These are phyloP conservation scores for Sinohyriopsis cumingii DNA, from an alignment of 2,888 invertebrate genomes.

Conservation along the genomic window DNA sequence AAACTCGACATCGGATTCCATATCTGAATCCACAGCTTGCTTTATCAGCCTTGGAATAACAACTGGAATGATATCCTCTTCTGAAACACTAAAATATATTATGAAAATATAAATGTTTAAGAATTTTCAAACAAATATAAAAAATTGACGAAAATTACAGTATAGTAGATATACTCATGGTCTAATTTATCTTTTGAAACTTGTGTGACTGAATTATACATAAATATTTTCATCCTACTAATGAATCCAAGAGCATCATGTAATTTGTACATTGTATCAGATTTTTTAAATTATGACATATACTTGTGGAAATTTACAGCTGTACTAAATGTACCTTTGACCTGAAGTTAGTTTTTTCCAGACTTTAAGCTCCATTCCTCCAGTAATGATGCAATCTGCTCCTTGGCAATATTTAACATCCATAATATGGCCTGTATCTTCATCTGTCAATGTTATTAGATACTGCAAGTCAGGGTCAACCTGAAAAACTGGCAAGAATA, in stretches of 20 bases:
- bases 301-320: background rate
- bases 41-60: constrained; percentile 29
- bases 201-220: too few relatives aligned
- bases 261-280: too few relatives aligned
- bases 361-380: constrained; percentile 58
- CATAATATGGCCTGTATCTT: constrained; percentile 57
- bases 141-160: background rate
- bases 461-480: constrained; percentile 30
- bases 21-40: constrained; percentile 38
- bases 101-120: background rate
- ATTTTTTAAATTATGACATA: too few relatives aligned
- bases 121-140: background rate
- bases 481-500: too few relatives aligned
- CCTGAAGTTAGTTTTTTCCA: constrained; percentile 43
- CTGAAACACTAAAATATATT: constrained; percentile 15
- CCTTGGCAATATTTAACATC: constrained; percentile 43
- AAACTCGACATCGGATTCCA: constrained; percentile 45
- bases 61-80: constrained; percentile 14
- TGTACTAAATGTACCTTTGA: constrained; percentile 23
- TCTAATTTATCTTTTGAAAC: too few relatives aligned
- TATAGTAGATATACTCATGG: too few relatives aligned
- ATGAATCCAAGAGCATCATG: too few relatives aligned
- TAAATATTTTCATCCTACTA: too few relatives aligned
- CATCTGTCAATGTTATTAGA: constrained; percentile 49
- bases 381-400: constrained; percentile 48